Base-by-base conservation (phyloP, 2,888 invertebrate genomes). In the Pilophorus perplexus region DNA sequence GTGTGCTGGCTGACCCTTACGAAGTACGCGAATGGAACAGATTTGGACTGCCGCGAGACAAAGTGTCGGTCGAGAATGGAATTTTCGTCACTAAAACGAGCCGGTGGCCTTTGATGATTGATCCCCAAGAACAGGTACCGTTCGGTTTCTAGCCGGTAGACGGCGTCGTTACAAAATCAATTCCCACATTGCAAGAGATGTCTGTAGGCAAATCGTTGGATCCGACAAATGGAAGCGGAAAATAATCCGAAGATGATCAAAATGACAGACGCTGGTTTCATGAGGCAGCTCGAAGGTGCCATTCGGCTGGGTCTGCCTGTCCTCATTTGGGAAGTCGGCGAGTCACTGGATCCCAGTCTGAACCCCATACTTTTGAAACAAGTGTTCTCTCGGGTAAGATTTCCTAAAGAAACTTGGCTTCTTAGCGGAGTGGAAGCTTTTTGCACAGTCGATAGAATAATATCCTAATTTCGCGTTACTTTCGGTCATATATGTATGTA, bases 51-150 rank as follows among this genome's bases (percentile, higher is more conserved):
- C 96, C 96, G 0, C 83, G 89, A 69, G 95, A 96, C 76, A 79
- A 83, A 28, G 86, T 93, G 65, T 94, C 94, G 8, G 90, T 92
- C 2, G 94, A 95, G 77, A 96, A 95, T 77, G 95, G 91, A 6
- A 89, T 96, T 69, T 83, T 95, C 72, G 93, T 93, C 48, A 93
- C 87, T 14, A 84, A 83, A 74, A 89, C 86, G 2, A 84, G 88
- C 5, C 81, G 89, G 12, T 91, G 91, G 93, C 93, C 95, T 0
- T 81, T 96, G 16, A 91, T 94, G 84, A 93, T 95, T 68, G 95
- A 96, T 78, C 96, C 96, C 0, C 94, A 96, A 76, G 93, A 93
- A 75, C 94, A 95, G 80, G 89, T 89, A 22, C 6, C 1, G n/a
- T n/a, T n/a, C n/a, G n/a, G n/a, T 33, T 33, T 33, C 33, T 12